These are phyloP conservation scores for Hassar affinis DNA, from an alignment of 2,113 vertebrate genomes.

Conservation along the genomic window DNA sequence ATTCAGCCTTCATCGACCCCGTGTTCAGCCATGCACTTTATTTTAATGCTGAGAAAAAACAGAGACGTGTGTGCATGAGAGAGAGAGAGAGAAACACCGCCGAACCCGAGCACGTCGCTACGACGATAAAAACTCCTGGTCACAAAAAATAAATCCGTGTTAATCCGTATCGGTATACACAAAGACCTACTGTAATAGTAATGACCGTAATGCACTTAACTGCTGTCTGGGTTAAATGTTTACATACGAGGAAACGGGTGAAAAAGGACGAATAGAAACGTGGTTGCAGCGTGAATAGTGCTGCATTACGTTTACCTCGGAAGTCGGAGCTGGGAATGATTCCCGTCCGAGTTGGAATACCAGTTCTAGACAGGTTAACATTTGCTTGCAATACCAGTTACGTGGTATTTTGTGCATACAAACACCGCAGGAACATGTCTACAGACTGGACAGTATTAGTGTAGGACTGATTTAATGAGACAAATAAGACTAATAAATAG, in stretches of 20 bases:
- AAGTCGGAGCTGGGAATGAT: too few species aligned
- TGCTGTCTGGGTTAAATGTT: constrained; percentile 61
- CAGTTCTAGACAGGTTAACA: too few species aligned
- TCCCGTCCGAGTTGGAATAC: too few species aligned
- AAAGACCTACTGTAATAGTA: constrained; percentile 38
- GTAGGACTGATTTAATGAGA: too few species aligned
- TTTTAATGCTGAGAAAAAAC: neutral
- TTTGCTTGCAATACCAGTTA: too few species aligned
- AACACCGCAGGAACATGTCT: too few species aligned
- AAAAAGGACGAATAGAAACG: constrained; percentile 39
- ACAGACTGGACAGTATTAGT: too few species aligned
- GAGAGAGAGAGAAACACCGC: constrained; percentile 42
- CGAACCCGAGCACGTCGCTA: neutral
- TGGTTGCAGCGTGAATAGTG: too few species aligned
- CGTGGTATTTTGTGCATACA: too few species aligned
- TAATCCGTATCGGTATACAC: constrained; percentile 30
- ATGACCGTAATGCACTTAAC: constrained; percentile 67
- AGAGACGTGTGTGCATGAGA: neutral
- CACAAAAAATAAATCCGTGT: constrained; percentile 29
- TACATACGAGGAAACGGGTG: constrained; percentile 62
- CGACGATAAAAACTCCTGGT: constrained; percentile 18
- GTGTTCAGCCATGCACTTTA: constrained; percentile 6
- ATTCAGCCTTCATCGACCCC: constrained; percentile 25
- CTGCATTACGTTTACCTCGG: too few species aligned
- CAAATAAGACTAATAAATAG: too few species aligned